Base-by-base conservation (phyloP, 1,140 invertebrate genomes). In the Cydia splendana region DNA sequence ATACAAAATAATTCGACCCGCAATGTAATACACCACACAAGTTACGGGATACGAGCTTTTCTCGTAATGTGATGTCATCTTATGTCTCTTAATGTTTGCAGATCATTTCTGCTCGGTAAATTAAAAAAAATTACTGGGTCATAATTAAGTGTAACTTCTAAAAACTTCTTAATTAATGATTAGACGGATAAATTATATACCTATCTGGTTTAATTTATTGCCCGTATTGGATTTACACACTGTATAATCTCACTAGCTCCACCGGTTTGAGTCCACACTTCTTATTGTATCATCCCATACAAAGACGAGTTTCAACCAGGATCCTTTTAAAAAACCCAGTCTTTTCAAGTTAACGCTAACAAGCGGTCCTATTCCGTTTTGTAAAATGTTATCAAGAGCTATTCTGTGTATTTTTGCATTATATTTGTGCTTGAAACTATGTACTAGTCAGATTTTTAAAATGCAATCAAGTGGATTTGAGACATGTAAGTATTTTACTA, bases 301-400 rank as follows among this genome's bases (percentile, higher is more conserved):
- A 71, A 71, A 71, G 67, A 71, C 67, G n/a, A 42, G 67, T 71
- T 71, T 71, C 5, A 71, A 42, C 30, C n/a, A 12, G 34, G 67
- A 71, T 38, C 15, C 18, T 71, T 71, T 71, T 71, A 2, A 42
- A 71, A 30, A 71, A 34, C 28, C 28, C 67, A 71, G 67, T 71
- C 30, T 38, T 71, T 71, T 9, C 67, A 71, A 71, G 67, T 7
- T 38, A 12, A 38, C 18, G 30, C 6, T 71, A 38, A n/a, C 67
- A 71, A 71, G 30, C 67, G 67, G 67, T 71, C n/a, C 67, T 69
- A 9, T 38, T 71, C 7, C n/a, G 20, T 28, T 67, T 20, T 42
- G 30, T 42, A 71, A 38, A 42, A 71, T 71, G 67, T 71, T 42
- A 71, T 18, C 67, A 38, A 71, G 30, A 69, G 28, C 6, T 18